Conservation (phyloP, 1,140 invertebrate species). For the Cotesia glomerata region DNA sequence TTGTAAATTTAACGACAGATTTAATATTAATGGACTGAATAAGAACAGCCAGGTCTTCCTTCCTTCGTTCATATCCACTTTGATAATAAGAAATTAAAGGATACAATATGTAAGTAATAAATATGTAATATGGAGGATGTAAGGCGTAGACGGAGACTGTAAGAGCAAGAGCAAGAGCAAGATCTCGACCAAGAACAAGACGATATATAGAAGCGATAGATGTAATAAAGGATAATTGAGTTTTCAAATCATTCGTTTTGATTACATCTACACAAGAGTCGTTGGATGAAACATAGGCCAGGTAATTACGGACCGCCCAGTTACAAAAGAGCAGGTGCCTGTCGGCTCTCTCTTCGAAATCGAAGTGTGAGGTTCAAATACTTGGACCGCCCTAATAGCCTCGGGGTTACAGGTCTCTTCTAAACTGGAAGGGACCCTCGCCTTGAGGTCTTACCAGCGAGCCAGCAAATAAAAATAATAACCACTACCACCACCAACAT, state of each 20-base stretch:
- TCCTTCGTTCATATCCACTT: no score
- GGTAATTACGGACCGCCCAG: constrained; percentile 61
- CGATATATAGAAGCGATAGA: constrained; percentile 34
- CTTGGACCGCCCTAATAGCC: constrained; percentile 60
- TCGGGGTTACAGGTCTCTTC: constrained; percentile 58
- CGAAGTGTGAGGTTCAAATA: constrained; percentile 63
- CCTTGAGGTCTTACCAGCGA: constrained; percentile 6
- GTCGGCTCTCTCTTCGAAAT: constrained; percentile 52
- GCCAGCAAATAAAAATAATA: not conserved
- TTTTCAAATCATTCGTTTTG: constrained; percentile 62
- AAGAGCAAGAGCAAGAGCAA: not conserved
- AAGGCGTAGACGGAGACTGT: not conserved
- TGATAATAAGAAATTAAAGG: not conserved
- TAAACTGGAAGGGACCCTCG: constrained; percentile 35
- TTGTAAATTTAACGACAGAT: no score
- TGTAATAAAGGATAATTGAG: constrained; percentile 61
- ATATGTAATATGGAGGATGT: no score
- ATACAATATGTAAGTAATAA: not conserved
- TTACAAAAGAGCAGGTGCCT: constrained; percentile 61
- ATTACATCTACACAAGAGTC: constrained; percentile 53
- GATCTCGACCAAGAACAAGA: not conserved
- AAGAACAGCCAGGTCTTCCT: no score
- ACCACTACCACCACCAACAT: not conserved
- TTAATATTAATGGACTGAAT: no score
- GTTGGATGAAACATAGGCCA: constrained; percentile 52